Base-by-base conservation (phyloP, 2,113 vertebrate genomes). In the Panurus biarmicus region DNA sequence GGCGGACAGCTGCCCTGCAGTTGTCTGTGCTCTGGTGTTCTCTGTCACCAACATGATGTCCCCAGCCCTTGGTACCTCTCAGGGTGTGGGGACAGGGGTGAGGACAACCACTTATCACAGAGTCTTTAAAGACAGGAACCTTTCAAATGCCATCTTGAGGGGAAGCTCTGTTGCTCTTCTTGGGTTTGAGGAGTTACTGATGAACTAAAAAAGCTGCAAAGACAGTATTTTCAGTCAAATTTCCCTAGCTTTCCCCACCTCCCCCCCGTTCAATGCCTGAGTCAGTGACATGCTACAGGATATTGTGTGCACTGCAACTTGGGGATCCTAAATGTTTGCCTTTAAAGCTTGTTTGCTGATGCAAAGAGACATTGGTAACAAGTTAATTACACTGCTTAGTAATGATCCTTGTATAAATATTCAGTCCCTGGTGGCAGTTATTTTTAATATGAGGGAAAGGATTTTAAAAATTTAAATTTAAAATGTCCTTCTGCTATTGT, bases 181-280 rank as follows among this genome's bases (percentile, higher is more conserved):
- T 75, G 53, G 8, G 5, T 79, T 83, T 62, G 44, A 14, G 3
- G 23, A 48, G 40, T 50, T 51, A 35, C 21, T 29, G 21, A 15
- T 40, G 10, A n/a, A 40, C 42, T 58, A 33, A 45, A 50, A 51
- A 67, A 42, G 16, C 42, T 61, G 28, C 33, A 18, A 85, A 65
- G 88, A 50, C 19, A 70, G 24, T n/a, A 19, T 20, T 70, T 93
- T 31, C 31, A 51, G 51, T 50, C 38, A 29, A 2, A 80, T 22
- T 35, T 80, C 12, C 51, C 25, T 20, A 35, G 16, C 5, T 33
- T 51, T 12, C 6, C 2, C 3, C 2, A 1, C 9, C 19, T 4
- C 6, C 23, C 15, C 25, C 11, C 19, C 1, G 0, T 57, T 19
- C 4, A 3, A 2, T 85, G 83, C 13, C n/a, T 60, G 19, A 23